phyloP scores from a whole-genome alignment of 1,140 invertebrate species.

The Camponotus vicinus region DNA sequence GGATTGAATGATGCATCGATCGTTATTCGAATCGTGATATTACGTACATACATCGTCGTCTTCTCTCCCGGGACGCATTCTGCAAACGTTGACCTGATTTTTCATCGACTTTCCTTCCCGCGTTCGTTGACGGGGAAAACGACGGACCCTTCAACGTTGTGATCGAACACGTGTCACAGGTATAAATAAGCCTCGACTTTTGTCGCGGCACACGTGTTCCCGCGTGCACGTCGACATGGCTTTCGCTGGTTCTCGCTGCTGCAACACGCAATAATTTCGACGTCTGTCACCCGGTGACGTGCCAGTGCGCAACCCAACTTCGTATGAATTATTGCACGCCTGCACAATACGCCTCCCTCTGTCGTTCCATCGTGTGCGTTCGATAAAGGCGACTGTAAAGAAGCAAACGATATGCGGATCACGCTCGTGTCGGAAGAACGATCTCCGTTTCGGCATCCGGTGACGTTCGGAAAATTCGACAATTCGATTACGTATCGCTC shows the following conservation, averaged over 20 bases:
- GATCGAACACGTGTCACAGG: background rate
- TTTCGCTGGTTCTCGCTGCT: background rate
- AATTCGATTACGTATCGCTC: constrained; percentile 20
- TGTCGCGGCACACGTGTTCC: background rate
- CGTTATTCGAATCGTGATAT: constrained; percentile 5
- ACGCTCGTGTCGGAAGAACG: background rate
- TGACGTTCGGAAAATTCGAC: constrained; percentile 29
- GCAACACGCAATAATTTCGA: constrained; percentile 51
- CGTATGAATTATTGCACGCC: constrained; percentile 62
- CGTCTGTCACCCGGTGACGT: constrained; percentile 38
- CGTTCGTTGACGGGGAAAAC: background rate
- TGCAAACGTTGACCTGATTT: constrained; percentile 33
- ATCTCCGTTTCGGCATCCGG: constrained; percentile 5
- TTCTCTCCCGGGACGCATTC: background rate
- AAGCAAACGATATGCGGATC: constrained; percentile 33
- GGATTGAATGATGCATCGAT: constrained; percentile 7
- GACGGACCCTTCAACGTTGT: background rate
- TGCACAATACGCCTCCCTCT: constrained; percentile 52
- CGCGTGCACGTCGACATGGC: background rate
- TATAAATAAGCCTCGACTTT: constrained; percentile 42
- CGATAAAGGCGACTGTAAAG: background rate
- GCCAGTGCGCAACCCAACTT: constrained; percentile 21
- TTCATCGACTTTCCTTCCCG: constrained; percentile 33
- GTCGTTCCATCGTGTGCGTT: constrained; percentile 13
- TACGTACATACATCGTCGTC: too few relatives aligned